Conservation (phyloP, 2,113 vertebrate species). For the Caranx ignobilis region DNA sequence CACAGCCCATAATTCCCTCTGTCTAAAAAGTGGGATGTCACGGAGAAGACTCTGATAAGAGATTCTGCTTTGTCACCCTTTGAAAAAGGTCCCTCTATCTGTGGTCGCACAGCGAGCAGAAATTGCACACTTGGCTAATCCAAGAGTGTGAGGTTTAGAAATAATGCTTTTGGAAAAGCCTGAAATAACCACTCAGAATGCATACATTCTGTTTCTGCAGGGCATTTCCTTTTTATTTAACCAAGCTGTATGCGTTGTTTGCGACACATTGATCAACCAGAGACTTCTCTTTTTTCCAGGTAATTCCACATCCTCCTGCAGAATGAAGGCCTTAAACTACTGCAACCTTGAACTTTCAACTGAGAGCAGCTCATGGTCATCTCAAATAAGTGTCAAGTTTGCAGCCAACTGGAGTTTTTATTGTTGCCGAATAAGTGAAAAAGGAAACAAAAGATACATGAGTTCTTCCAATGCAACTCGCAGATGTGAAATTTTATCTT, state of each 20-base stretch:
- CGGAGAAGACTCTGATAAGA: slow-evolving; percentile 48
- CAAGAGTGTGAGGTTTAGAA: slow-evolving; percentile 21
- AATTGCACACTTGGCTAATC: slow-evolving; percentile 51
- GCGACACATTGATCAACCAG: slow-evolving; percentile 20
- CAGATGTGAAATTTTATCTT: not conserved
- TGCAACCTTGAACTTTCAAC: not conserved
- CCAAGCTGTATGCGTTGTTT: slow-evolving; percentile 34
- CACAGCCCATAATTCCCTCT: slow-evolving; percentile 61
- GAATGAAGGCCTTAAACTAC: slow-evolving; percentile 5
- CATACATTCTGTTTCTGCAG: slow-evolving; percentile 19
- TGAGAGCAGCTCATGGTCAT: slow-evolving; percentile 1
- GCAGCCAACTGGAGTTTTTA: slow-evolving; percentile 4
- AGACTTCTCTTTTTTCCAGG: slow-evolving; percentile 12
- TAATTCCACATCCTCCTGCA: slow-evolving; percentile 3
- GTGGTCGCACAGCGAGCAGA: slow-evolving; percentile 30
- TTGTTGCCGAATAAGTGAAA: not conserved
- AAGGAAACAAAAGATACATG: not conserved
- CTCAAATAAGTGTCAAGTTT: not conserved
- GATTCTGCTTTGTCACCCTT: slow-evolving; percentile 67
- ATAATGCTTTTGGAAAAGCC: slow-evolving; percentile 54
- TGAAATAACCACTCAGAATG: slow-evolving; percentile 42
- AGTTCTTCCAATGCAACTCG: not conserved
- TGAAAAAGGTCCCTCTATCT: slow-evolving; percentile 29
- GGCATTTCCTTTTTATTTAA: slow-evolving; percentile 26
- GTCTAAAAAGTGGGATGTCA: slow-evolving; percentile 66